Conservation (phyloP, 2,113 vertebrate genomes). For the Platichthys stellatus region DNA sequence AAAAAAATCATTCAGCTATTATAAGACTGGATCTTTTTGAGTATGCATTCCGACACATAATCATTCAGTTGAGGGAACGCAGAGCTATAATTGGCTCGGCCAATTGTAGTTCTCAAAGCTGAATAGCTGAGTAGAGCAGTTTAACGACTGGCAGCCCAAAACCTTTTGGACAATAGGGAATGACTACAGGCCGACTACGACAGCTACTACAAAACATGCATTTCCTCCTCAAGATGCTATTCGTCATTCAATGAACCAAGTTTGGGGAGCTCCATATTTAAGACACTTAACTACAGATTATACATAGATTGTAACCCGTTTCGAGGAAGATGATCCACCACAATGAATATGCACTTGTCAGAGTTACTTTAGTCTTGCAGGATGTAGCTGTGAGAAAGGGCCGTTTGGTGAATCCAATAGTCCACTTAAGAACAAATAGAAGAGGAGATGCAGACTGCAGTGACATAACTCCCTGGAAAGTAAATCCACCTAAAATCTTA, state of each 20-base stretch:
- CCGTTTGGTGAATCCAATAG: not conserved
- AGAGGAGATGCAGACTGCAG: no score
- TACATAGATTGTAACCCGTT: no score
- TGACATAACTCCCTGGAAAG: not conserved
- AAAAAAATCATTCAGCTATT: slow-evolving; percentile 26
- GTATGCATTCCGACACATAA: slow-evolving; percentile 69
- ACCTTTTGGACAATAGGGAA: slow-evolving; percentile 55
- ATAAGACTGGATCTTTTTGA: slow-evolving; percentile 54
- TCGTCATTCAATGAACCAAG: slow-evolving; percentile 5
- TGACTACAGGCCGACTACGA: slow-evolving; percentile 41
- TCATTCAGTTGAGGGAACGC: slow-evolving; percentile 58
- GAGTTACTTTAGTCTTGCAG: no score
- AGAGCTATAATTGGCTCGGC: slow-evolving; percentile 63
- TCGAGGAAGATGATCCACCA: no score
- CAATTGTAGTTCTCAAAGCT: slow-evolving; percentile 66
- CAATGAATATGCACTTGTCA: no score
- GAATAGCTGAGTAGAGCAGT: slow-evolving; percentile 73
- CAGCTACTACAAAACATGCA: slow-evolving; percentile 30
- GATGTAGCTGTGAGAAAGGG: no score
- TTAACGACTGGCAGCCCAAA: slow-evolving; percentile 51
- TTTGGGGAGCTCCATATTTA: not conserved
- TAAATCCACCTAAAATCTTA: not conserved
- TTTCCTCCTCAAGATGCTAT: not conserved
- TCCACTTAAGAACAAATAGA: no score
- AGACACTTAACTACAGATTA: not conserved